Percentiles rank a stretch among this genome's conserved stretches.
phyloP scores from a whole-genome alignment of 1,140 invertebrate species.

The Oreohelix idahoensis region DNA sequence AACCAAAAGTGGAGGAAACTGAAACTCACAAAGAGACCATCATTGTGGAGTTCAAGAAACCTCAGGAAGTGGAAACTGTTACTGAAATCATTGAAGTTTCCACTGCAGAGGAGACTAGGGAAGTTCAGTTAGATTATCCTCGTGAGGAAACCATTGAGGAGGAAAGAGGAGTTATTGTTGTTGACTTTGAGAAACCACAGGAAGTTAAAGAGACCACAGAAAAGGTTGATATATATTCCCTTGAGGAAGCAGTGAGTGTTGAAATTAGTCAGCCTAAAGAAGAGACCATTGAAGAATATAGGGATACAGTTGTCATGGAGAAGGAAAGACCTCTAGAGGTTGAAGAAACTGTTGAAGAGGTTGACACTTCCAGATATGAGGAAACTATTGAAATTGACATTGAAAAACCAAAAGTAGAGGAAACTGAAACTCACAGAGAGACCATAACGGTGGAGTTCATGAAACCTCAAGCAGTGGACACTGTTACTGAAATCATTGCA shows the following conservation, averaged over 20 bases:
- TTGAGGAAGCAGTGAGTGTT: slow-evolving; percentile 5
- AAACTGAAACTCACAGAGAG: slow-evolving; percentile 8
- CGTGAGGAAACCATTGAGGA: slow-evolving; percentile 29
- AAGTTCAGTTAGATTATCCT: neutral
- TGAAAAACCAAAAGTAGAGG: slow-evolving; percentile 27
- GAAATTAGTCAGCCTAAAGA: slow-evolving; percentile 16
- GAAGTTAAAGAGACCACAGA: slow-evolving; percentile 17
- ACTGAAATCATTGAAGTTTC: too few species aligned
- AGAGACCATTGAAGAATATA: slow-evolving; percentile 7
- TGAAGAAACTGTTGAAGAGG: too few species aligned
- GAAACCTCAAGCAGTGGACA: slow-evolving; percentile 20
- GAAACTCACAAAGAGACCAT: slow-evolving; percentile 46
- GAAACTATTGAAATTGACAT: slow-evolving; percentile 26
- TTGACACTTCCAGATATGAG: slow-evolving; percentile 19
- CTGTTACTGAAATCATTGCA: slow-evolving; percentile 22
- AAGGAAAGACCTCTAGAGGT: slow-evolving; percentile 34
- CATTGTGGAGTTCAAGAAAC: slow-evolving; percentile 43
- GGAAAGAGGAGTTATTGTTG: slow-evolving; percentile 30
- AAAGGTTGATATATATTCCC: neutral
- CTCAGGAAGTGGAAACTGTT: slow-evolving; percentile 42
- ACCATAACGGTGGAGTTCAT: slow-evolving; percentile 13
- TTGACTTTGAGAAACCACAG: slow-evolving; percentile 28
- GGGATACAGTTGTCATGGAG: slow-evolving; percentile 35
- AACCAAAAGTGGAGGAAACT: slow-evolving; percentile 42
- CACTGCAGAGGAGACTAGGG: slow-evolving; percentile 7